A percentile compares a stretch with the other conserved stretches of the same genome.
Conservation (phyloP, 2,113 vertebrate genomes). For the Ornithorhynchus anatinus region DNA sequence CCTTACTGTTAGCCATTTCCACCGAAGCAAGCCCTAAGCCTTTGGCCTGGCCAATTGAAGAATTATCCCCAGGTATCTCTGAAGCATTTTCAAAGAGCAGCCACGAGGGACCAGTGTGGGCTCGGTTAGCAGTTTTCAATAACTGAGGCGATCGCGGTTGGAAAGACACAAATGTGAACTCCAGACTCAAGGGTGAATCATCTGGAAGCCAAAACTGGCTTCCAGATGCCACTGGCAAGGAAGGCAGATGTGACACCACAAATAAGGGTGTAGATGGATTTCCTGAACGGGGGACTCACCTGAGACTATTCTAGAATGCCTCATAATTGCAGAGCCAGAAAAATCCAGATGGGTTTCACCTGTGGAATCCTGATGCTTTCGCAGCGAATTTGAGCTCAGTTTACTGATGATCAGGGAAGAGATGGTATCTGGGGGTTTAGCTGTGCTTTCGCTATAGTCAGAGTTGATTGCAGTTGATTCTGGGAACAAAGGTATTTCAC, state of each 20-base stretch:
- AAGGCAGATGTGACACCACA: neutral
- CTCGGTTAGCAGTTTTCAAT: conserved; percentile 5
- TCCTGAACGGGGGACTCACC: neutral
- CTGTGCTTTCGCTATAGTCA: conserved; percentile 49
- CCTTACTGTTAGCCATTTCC: neutral
- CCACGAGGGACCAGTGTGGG: neutral
- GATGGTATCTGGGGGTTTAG: conserved; percentile 6
- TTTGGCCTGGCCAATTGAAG: conserved; percentile 9
- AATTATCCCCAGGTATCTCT: neutral
- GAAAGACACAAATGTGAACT: neutral
- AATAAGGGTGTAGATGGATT: neutral
- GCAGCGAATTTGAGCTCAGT: neutral
- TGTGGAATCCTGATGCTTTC: neutral
- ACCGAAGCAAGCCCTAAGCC: neutral
- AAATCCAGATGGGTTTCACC: neutral
- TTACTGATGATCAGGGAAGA: neutral
- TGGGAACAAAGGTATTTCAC: conserved; percentile 42
- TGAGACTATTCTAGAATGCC: conserved; percentile 8
- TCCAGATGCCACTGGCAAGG: conserved; percentile 11
- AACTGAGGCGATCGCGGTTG: neutral
- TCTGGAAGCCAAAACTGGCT: neutral
- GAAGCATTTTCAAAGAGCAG: conserved; percentile 18
- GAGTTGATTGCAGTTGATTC: conserved; percentile 26
- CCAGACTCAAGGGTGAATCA: neutral
- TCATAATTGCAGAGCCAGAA: neutral